Base-by-base conservation (phyloP, 2,113 vertebrate genomes). In the Ovis aries region DNA sequence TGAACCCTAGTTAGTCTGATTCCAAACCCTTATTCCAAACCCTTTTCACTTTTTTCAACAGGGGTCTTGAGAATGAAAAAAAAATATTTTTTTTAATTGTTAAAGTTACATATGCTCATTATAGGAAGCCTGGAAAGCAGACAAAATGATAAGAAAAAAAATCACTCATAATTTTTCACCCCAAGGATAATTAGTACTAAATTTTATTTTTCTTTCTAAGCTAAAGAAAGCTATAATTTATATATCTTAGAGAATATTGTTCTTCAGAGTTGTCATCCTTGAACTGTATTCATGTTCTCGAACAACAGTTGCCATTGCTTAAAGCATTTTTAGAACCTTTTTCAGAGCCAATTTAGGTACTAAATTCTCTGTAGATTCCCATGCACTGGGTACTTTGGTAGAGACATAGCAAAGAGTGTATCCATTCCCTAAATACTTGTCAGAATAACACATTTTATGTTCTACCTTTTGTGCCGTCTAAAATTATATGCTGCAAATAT, bases 211-310 rank as follows among this genome's bases (percentile, higher is more conserved):
- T 92, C 43, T 67, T 77, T 94, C 25, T 11, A 67, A 53, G 17
- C 59, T 81, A 60, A 91, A 96, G 55, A 92, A 97, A 96, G 60
- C 81, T 88, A 16, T 67, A 64, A 67, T 94, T 97, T 93, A 43
- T 84, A 62, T 59, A 80, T 89, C 57, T 52, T 80, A 87, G 62
- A 77, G 55, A 80, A 14, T 48, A 53, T 59, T 50, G 6, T 48
- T 82, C 45, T 53, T 71, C 80, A 64, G 29, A 40, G 23, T 53
- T 82, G 33, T 85, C 93, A 74, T 94, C 91, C 77, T 59, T 60
- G 88, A 88, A 50, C 33, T 84, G 74, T 50, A 29, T 64, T 43
- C 31, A 53, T 21, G 15, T 62, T 90, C 40, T 92, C 62, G 40
- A 81, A 16, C 89, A 80, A 5, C 23, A 15, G 27, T 74, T 88